Percentiles rank a stretch among this genome's conserved stretches.
Evolutionary conservation across 53 echinoderm and acorn worm genomes (phyloP).

Genomic region (Arbacia lixula): DNA sequence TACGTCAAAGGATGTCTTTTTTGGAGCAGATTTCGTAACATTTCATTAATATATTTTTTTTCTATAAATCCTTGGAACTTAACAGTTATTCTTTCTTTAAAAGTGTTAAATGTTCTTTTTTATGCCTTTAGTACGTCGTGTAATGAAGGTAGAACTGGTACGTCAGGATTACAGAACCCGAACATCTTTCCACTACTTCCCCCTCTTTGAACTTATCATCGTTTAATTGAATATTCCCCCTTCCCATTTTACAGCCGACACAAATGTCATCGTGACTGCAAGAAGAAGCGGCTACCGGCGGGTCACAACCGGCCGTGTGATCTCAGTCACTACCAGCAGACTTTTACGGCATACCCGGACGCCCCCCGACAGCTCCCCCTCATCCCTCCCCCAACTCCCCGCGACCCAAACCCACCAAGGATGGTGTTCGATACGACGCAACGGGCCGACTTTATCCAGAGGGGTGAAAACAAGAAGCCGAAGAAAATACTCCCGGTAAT

Average conservation of each 20-base stretch:
- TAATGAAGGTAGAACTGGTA: no score
- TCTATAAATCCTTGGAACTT: no score
- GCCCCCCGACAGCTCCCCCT: conserved; percentile 70
- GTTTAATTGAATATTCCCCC: no score
- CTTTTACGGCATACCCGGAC: conserved; percentile 61
- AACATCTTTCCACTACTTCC: not conserved
- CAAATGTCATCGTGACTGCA: conserved; percentile 81
- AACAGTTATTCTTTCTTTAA: no score
- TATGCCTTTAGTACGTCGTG: no score
- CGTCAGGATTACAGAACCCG: not conserved
- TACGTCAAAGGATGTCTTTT: no score
- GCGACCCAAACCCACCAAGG: conserved; percentile 86
- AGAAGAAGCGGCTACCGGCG: conserved; percentile 44
- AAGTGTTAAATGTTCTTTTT: no score
- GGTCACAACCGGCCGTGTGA: conserved; percentile 61
- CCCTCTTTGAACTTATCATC: not conserved
- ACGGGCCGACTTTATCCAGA: conserved; percentile 72
- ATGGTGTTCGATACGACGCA: conserved; percentile 92
- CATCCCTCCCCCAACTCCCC: conserved; percentile 86
- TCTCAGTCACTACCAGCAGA: conserved; percentile 81
- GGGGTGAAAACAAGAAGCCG: conserved; percentile 60
- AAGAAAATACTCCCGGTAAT: conserved; percentile 74
- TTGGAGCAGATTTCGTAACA: no score
- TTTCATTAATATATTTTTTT: no score
- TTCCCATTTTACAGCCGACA: conserved; percentile 64